Percentiles rank a stretch among this genome's conserved stretches.
These are phyloP conservation scores for Rhynchomys soricoides DNA, from an alignment of 2,113 vertebrate species.

Conservation along the genomic window DNA sequence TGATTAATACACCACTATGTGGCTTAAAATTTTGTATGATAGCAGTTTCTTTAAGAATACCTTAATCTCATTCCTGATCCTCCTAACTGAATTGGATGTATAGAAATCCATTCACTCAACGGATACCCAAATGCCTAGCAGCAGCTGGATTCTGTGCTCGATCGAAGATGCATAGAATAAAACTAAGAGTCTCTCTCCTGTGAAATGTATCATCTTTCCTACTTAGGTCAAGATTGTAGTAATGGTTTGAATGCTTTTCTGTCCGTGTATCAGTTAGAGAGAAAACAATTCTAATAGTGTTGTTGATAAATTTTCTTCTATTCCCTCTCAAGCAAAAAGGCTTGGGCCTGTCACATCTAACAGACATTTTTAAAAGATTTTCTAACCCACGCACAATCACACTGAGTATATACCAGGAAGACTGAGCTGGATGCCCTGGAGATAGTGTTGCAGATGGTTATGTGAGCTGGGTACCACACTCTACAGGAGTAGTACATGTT, in stretches of 20 bases:
- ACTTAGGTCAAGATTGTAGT: neutral
- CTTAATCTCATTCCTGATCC: neutral
- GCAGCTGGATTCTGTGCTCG: neutral
- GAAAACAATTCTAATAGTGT: neutral
- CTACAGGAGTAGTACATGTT: neutral
- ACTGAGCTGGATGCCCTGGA: neutral
- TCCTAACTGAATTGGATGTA: neutral
- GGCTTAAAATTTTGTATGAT: neutral
- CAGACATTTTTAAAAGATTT: neutral
- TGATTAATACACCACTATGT: neutral
- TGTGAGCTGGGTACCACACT: neutral
- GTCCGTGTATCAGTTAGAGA: neutral
- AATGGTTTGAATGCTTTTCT: constrained; percentile 42
- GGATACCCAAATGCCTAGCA: neutral
- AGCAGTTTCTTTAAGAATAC: neutral
- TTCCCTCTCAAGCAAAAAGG: neutral
- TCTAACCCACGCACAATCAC: too few species aligned
- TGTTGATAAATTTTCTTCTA: constrained; percentile 20
- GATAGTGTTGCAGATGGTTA: too few species aligned
- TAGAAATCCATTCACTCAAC: neutral
- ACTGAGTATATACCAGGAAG: neutral
- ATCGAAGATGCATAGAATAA: neutral
- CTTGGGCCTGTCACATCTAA: neutral
- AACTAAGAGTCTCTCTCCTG: neutral
- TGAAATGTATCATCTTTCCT: neutral